Base-by-base conservation (phyloP, 2,888 invertebrate genomes). In the Hyposoter dolosus region DNA sequence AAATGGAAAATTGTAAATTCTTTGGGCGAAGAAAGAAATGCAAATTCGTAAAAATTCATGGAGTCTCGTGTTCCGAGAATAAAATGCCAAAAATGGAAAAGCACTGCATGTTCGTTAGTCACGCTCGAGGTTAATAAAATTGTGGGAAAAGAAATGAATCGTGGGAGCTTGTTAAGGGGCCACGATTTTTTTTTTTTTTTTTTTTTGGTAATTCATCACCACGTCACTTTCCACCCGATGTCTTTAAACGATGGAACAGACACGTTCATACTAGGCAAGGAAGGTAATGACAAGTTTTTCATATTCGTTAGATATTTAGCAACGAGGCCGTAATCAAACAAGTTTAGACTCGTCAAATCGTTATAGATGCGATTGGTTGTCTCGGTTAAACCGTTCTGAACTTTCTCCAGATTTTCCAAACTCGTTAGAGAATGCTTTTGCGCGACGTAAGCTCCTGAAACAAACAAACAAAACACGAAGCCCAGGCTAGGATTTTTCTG, bases 361-460 rank as follows among this genome's bases (percentile, higher is more conserved):
- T 91, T 90, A 91, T 91, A 90, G 90, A 92, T 89, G 90, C 88
- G 90, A 91, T 89, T 90, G 89, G 91, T 91, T 88, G 90, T 93
- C 89, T 93, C 90, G 88, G 91, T 91, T 90, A 93, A 89, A 89
- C 88, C 91, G 83, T 92, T 88, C 81, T 90, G 89, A 90, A 92
- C 90, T 90, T 92, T 92, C 89, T 91, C 91, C 88, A 93, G 91
- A 90, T 91, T 92, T 88, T 94, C 92, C 92, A 92, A 90, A 91
- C 87, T 90, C 88, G 90, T 90, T 91, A 92, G 92, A 91, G 92
- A 90, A 91, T 93, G 90, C 87, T 91, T 92, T 92, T 93, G 92
- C 90, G 91, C 90, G 92, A 92, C 79, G 92, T 93, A 93, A 91
- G 92, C 89, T 90, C 94, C 94, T 94, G 94, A 93, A 94, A 94